phyloP scores from a whole-genome alignment of 2,888 invertebrate species.

The Hylaea fasciaria region DNA sequence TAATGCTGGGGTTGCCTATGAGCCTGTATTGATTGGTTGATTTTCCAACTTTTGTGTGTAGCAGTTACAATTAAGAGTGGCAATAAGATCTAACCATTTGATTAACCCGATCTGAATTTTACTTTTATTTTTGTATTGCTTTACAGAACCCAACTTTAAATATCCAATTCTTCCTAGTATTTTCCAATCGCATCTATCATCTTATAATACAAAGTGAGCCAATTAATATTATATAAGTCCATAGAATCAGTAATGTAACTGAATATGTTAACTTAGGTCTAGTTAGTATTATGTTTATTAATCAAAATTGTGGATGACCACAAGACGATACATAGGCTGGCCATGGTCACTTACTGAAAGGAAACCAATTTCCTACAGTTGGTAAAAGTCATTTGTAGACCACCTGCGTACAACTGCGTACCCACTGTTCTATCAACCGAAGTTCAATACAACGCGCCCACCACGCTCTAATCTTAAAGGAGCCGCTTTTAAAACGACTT shows the following conservation, averaged over 20 bases:
- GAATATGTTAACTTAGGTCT: slow-evolving; percentile 8
- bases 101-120: too few species aligned
- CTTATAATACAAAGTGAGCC: too few species aligned
- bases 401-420: slow-evolving; percentile 68
- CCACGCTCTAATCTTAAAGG: slow-evolving; percentile 60
- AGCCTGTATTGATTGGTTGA: too few species aligned
- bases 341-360: slow-evolving; percentile 58
- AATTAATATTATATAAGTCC: neutral
- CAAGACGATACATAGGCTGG: slow-evolving; percentile 41
- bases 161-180: too few species aligned
- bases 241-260: too few species aligned
- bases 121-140: too few species aligned
- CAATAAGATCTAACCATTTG: too few species aligned
- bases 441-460: slow-evolving; percentile 57
- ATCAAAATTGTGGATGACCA: slow-evolving; percentile 32
- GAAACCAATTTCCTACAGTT: slow-evolving; percentile 68
- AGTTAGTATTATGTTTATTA: slow-evolving; percentile 33
- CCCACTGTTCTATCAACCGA: slow-evolving; percentile 64
- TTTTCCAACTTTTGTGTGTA: too few species aligned
- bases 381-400: slow-evolving; percentile 68
- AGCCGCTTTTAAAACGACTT: slow-evolving; percentile 58
- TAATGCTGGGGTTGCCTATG: too few species aligned
- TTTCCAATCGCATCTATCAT: too few species aligned
- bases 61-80: too few species aligned
- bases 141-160: too few species aligned